Conservation (phyloP, 2,888 invertebrate species). For the Brenthis ino region DNA sequence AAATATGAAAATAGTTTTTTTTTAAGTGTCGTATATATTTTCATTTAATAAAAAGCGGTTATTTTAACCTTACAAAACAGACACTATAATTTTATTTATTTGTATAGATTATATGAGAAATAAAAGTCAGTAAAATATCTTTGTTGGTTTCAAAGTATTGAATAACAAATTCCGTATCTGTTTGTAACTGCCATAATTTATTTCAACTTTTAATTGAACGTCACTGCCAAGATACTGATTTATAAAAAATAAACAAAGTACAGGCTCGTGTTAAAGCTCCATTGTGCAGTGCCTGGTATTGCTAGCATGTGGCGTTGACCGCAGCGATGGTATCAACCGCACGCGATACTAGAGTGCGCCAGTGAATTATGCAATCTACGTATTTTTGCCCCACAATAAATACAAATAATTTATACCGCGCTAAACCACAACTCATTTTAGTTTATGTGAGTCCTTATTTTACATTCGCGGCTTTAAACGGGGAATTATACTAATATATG, state of each 20-base stretch:
- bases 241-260: constrained; percentile 5
- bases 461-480: constrained; percentile 13
- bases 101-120: no score
- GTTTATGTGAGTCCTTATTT: constrained; percentile 15
- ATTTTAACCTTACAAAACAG: no score
- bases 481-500: constrained; percentile 12
- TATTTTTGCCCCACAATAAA: constrained; percentile 51
- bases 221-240: constrained; percentile 17
- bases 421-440: constrained; percentile 41
- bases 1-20: no score
- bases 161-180: no score
- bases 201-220: constrained; percentile 2
- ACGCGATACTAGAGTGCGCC: constrained; percentile 46
- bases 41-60: no score
- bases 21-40: no score
- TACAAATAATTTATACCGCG: constrained; percentile 51
- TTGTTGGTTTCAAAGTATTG: no score
- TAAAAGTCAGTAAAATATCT: no score
- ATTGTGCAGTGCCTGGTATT: constrained; percentile 23
- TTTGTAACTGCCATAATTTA: background rate
- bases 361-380: constrained; percentile 51
- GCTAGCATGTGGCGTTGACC: constrained; percentile 41
- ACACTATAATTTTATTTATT: no score
- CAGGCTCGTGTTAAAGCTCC: constrained; percentile 26
- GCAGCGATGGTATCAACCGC: constrained; percentile 50